Evolutionary conservation across 2,113 vertebrate species (phyloP), one percentile per base, ranked within the genome.

Genomic region (Seriola aureovittata): DNA sequence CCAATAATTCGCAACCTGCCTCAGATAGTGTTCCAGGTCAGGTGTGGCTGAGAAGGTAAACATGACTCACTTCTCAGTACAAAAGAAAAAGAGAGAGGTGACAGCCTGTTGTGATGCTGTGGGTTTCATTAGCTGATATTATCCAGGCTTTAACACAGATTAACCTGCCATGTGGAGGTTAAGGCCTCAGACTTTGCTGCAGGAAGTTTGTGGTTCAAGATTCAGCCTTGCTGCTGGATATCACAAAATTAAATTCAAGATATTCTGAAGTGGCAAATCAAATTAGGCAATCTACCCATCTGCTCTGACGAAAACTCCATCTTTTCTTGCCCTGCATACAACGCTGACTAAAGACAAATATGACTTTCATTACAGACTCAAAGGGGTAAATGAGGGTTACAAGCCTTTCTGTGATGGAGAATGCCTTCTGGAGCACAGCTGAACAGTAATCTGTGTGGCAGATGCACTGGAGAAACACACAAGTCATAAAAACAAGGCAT

Each of bases 381-480:
- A 57, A 38, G 62, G 50, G 25, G 32, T 44, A 50, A 72, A 76
- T 54, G 72, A 71, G 78, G 65, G 80, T 68, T 80, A 44, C 34
- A 0, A 78, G 76, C 73, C 76, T 60, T 1, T 1, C 21, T 50
- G 32, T 68, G 85, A 75, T 54, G 65, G 74, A 78, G 57, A 25
- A 82, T 23, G 83, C 85, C 78, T 85, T 84, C 85, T 85, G 88
- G 85, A 82, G 78, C 75, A 48, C 85, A 86, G 81, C 81, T 86
- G 81, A 89, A 48, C 78, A 80, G 62, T 82, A 77, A 89, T 88
- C 87, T 85, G 86, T 79, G 86, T 34, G 71, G 86, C 88, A 88
- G 88, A 90, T 78, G 84, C 85, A 81, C 81, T 70, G 80, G 79
- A 71, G 82, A 78, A 34, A 75, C 64, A 62, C 80, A 84, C 86